Percentiles rank a stretch among this genome's conserved stretches.
Evolutionary conservation across 2,797 vertebrate genomes (phyloP).

Genomic region (Phalloptychus januarius): DNA sequence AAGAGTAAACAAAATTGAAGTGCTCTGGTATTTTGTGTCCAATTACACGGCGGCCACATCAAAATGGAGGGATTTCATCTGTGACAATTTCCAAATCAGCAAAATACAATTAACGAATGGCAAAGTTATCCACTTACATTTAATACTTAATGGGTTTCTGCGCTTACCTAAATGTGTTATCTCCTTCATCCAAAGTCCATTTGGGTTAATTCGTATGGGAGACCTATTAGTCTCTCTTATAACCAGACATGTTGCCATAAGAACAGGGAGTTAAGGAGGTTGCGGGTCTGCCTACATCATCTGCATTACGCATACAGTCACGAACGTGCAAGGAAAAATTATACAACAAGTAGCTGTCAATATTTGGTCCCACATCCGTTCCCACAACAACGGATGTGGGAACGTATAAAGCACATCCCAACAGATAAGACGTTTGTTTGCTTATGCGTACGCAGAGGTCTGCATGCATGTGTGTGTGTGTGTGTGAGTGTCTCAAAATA

Average conservation of each 20-base stretch:
- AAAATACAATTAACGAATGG: background rate
- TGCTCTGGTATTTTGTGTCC: background rate
- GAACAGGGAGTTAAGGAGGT: constrained; percentile 72
- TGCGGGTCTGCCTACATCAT: constrained; percentile 62
- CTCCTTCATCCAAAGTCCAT: constrained; percentile 5
- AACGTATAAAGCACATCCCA: background rate
- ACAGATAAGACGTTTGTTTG: background rate
- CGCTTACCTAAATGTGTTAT: background rate
- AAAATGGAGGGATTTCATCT: background rate
- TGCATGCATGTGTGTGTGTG: background rate
- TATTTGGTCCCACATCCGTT: too few relatives aligned
- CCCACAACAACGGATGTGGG: background rate
- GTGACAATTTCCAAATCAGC: background rate
- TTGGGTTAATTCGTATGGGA: constrained; percentile 56
- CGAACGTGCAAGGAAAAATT: background rate
- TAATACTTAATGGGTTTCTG: background rate
- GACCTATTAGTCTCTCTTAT: constrained; percentile 66
- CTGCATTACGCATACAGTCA: constrained; percentile 50
- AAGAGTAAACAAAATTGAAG: background rate
- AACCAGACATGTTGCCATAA: constrained; percentile 76
- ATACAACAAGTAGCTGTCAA: too few relatives aligned
- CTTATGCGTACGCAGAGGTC: background rate
- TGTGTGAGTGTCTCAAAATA: constrained; percentile 44
- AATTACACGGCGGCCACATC: background rate
- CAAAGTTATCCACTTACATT: background rate